Base-by-base conservation (phyloP, 1,140 invertebrate species). In the Sarcophaga bullata region DNA sequence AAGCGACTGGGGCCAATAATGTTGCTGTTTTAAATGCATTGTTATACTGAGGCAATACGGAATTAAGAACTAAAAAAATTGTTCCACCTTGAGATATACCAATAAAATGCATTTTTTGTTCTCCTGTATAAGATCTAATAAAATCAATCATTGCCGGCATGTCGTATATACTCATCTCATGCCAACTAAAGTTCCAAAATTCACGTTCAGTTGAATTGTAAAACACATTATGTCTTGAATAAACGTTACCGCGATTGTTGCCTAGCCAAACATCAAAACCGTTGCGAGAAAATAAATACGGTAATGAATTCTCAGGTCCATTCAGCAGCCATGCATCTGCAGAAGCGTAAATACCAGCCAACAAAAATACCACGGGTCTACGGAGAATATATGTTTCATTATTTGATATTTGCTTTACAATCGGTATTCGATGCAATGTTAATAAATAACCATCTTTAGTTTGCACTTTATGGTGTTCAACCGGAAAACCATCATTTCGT, bases 191-290 rank as follows among this genome's bases (percentile, higher is more conserved):
- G 84, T 90, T 85, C 90, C 90, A 91, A 85, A 91, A 91, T 81
- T 90, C 85, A 2, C 85, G 84, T 25, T 90, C 88, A 9, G 91
- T 89, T 4, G 92, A 90, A 85, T 92, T 85, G 5, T 91, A 83
- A 17, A 86, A 87, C 8, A 90, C 81, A 87, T 95, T 94, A 46
- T 91, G 90, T 5, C 91, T 90, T 5, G 94, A 95, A 85, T 94
- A 94, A 6, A 91, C 91, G 83, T 93, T 95, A 15, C 95, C 95
- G 49, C 95, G 89, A 46, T 92, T 92, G 86, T 96, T 96, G 3
- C 93, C 94, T 85, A 96, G 85, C 95, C 95, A 96, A 3, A 95
- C 94, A 83, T 95, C 94, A 82, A 92, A 95, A 5, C 94, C 94
- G 8, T 88, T 90, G 82, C 96, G 94, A 11, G 93, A 94, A 62